phyloP scores from a whole-genome alignment of 1,140 invertebrate genomes.

The Psix sp. region DNA sequence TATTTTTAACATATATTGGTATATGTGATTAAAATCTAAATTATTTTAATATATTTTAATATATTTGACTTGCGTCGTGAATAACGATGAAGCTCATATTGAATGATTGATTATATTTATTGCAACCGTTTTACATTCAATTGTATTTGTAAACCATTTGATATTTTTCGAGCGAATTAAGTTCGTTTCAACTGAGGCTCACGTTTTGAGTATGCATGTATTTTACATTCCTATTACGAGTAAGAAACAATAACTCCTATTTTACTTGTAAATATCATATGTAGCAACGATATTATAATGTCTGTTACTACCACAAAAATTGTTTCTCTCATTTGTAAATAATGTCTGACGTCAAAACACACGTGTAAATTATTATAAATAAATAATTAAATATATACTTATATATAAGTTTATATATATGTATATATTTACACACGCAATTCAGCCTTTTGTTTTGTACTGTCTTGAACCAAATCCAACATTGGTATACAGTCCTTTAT shows the following conservation, averaged over 20 bases:
- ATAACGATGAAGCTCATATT: too few relatives aligned
- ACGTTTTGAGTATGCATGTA: slow-evolving; percentile 34
- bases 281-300: slow-evolving; percentile 20
- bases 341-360: slow-evolving; percentile 48
- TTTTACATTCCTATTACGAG: slow-evolving; percentile 67
- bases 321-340: slow-evolving; percentile 60
- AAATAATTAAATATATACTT: too few relatives aligned
- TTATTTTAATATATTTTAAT: too few relatives aligned
- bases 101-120: neutral
- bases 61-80: too few relatives aligned
- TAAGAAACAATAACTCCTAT: slow-evolving; percentile 32
- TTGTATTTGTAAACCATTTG: slow-evolving; percentile 25
- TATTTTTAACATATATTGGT: too few relatives aligned
- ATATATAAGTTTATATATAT: too few relatives aligned
- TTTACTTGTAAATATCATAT: slow-evolving; percentile 62
- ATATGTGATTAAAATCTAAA: too few relatives aligned
- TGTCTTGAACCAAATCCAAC: too few relatives aligned
- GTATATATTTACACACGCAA: too few relatives aligned
- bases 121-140: slow-evolving; percentile 14
- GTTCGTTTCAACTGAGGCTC: slow-evolving; percentile 25
- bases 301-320: slow-evolving; percentile 13
- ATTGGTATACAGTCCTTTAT: too few relatives aligned
- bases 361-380: slow-evolving; percentile 66
- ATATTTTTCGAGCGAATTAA: slow-evolving; percentile 8
- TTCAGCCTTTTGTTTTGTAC: neutral